Conservation (phyloP, 2,113 vertebrate genomes). For the Erinaceus europaeus region DNA sequence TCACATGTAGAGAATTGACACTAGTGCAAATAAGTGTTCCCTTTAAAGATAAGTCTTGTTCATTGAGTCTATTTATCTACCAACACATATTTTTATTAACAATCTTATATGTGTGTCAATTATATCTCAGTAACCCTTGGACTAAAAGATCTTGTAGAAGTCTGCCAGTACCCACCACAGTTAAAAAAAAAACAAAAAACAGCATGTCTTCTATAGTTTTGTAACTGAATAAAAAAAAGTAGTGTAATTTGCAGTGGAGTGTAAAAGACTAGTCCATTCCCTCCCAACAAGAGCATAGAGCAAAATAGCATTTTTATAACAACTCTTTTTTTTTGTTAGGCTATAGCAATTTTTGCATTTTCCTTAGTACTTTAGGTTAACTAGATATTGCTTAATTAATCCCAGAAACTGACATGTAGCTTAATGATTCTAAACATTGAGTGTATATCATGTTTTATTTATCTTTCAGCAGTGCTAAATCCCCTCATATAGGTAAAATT, state of each 20-base stretch:
- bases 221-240: constrained; percentile 48
- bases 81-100: constrained; percentile 40
- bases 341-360: constrained; percentile 10
- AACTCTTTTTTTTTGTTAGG: constrained; percentile 32
- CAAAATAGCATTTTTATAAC: not conserved
- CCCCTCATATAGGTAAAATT: constrained; percentile 27
- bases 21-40: not conserved
- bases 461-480: constrained; percentile 54
- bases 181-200: constrained; percentile 64
- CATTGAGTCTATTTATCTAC: constrained; percentile 27
- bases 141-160: not conserved
- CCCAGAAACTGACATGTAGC: constrained; percentile 36
- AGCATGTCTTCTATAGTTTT: constrained; percentile 35
- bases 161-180: not conserved
- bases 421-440: constrained; percentile 27
- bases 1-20: constrained; percentile 22
- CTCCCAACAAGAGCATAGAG: constrained; percentile 56
- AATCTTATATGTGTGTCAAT: not conserved
- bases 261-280: constrained; percentile 51
- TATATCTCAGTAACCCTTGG: not conserved
- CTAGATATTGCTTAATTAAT: constrained; percentile 48
- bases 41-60: constrained; percentile 33
- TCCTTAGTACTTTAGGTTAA: constrained; percentile 24
- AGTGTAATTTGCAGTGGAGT: constrained; percentile 43
- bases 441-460: constrained; percentile 24